Percentiles rank a stretch among this genome's conserved stretches.
Evolutionary conservation across 1,140 invertebrate species (phyloP).

Genomic region (Pararge aegeria): DNA sequence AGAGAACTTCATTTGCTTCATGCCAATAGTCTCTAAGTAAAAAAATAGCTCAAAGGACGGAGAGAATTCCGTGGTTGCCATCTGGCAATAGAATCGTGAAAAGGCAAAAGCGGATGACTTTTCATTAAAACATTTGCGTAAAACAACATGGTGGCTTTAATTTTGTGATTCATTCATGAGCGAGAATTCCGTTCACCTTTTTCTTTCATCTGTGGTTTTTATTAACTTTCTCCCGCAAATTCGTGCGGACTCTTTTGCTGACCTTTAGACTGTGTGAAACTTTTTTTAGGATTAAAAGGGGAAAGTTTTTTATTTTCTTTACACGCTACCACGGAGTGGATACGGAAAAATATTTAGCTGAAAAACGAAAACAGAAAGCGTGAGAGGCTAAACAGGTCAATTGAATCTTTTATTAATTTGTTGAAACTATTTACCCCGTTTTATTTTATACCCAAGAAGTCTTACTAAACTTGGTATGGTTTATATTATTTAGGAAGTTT

Average conservation of each 20-base stretch:
- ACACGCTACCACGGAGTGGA: neutral
- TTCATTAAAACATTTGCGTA: too few relatives aligned
- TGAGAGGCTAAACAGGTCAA: neutral
- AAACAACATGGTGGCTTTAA: neutral
- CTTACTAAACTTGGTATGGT: too few relatives aligned
- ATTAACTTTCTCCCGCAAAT: constrained; percentile 28
- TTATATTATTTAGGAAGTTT: too few relatives aligned
- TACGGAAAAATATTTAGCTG: neutral
- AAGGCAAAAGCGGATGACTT: too few relatives aligned
- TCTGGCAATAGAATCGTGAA: too few relatives aligned
- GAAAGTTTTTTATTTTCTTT: constrained; percentile 6
- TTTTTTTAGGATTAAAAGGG: constrained; percentile 15
- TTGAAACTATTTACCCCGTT: too few relatives aligned
- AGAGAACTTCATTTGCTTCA: too few relatives aligned
- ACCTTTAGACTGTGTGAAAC: constrained; percentile 26
- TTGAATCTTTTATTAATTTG: neutral
- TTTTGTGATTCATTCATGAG: neutral
- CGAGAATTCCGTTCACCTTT: neutral
- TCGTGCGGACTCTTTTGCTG: constrained; percentile 21
- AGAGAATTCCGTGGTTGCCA: too few relatives aligned
- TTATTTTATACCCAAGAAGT: too few relatives aligned
- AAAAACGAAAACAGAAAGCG: neutral
- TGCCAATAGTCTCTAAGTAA: too few relatives aligned
- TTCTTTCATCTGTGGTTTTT: constrained; percentile 5
- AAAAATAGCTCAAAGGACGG: too few relatives aligned